Conservation (phyloP, 2,113 vertebrate genomes). For the Hippocampus zosterae region DNA sequence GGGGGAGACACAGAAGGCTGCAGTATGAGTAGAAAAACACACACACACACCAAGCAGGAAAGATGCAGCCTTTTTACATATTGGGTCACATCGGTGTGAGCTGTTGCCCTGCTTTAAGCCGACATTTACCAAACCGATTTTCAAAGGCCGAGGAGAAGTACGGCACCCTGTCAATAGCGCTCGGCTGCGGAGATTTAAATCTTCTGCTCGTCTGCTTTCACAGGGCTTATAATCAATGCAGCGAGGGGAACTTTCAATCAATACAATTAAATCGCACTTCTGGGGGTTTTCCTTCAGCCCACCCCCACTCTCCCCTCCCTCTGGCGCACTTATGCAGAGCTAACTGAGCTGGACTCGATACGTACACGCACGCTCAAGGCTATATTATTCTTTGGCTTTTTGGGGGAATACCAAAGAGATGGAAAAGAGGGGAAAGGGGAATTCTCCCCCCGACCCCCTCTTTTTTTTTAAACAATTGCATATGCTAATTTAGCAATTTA, state of each 20-base stretch:
- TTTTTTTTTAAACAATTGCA: no score
- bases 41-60: background rate
- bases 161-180: slow-evolving; percentile 39
- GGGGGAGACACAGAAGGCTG: slow-evolving; percentile 20
- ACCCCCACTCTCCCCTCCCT: no score
- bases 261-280: slow-evolving; percentile 59
- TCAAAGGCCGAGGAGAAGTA: slow-evolving; percentile 18
- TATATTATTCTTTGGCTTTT: background rate
- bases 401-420: background rate
- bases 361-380: slow-evolving; percentile 4
- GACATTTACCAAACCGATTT: slow-evolving; percentile 34
- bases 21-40: background rate
- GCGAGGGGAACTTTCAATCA: slow-evolving; percentile 54
- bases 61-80: background rate
- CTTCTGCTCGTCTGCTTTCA: slow-evolving; percentile 49
- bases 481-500: no score
- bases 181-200: slow-evolving; percentile 45
- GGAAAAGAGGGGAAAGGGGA: no score
- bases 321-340: slow-evolving; percentile 2
- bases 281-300: slow-evolving; percentile 53
- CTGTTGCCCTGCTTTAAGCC: background rate
- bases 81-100: background rate
- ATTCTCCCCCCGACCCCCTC: no score
- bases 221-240: slow-evolving; percentile 54
- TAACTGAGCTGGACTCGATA: slow-evolving; percentile 9